Percentiles rank a stretch among this genome's conserved stretches.
Evolutionary conservation across 1,140 invertebrate genomes (phyloP).

Genomic region (Lethrus apterus): DNA sequence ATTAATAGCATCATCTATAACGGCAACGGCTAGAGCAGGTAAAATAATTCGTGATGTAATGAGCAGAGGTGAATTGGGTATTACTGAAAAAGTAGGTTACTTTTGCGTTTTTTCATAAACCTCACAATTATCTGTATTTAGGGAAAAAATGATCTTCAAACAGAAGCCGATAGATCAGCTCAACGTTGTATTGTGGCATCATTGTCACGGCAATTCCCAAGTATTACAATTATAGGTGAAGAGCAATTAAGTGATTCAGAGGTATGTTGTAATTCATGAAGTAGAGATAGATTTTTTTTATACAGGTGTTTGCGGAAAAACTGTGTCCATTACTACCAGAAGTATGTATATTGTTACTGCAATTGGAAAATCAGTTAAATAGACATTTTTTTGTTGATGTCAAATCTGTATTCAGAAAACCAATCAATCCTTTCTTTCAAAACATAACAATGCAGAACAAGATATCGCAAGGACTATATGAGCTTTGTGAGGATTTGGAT

Average conservation of each 20-base stretch:
- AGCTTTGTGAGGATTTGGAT: too few relatives aligned
- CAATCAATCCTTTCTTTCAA: too few relatives aligned
- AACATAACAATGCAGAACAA: too few relatives aligned
- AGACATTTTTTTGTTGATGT: too few relatives aligned
- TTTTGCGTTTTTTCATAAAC: not conserved
- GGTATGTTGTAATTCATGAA: conserved; percentile 32
- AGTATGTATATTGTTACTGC: too few relatives aligned
- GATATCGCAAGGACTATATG: too few relatives aligned
- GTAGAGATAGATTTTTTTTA: not conserved
- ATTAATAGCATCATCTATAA: conserved; percentile 68
- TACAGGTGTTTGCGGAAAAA: too few relatives aligned
- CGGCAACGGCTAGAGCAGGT: conserved; percentile 72
- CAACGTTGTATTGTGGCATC: conserved; percentile 89
- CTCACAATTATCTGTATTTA: conserved; percentile 37
- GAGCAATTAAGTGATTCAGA: conserved; percentile 62
- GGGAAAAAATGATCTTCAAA: conserved; percentile 93
- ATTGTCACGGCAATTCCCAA: conserved; percentile 75
- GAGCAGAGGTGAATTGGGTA: conserved; percentile 78
- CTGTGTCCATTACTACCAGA: too few relatives aligned
- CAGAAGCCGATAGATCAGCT: conserved; percentile 91
- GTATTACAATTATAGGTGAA: conserved; percentile 86
- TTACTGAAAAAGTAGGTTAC: conserved; percentile 74
- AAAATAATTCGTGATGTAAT: conserved; percentile 87
- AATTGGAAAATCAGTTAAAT: too few relatives aligned
- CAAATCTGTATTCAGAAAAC: too few relatives aligned